A percentile compares a stretch with the other conserved stretches of the same genome.
Evolutionary conservation across 1,140 invertebrate genomes (phyloP).

Genomic region (Babylonia areolata): DNA sequence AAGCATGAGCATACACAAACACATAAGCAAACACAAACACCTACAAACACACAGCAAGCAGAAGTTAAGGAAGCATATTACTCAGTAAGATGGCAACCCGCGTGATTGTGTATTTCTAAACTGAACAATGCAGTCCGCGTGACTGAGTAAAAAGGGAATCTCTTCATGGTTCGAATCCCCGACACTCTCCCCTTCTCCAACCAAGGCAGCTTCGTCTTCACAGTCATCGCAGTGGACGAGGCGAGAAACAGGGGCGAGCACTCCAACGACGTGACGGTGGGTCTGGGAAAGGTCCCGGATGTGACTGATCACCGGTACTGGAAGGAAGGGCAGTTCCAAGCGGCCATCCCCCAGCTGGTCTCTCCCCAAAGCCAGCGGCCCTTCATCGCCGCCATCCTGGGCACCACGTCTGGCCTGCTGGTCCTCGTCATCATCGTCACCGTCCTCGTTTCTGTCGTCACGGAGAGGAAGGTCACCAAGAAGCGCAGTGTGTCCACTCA

Average conservation of each 20-base stretch:
- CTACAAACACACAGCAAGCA: too few relatives aligned
- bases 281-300: slow-evolving; percentile 47
- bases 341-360: not conserved
- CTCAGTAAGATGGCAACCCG: too few relatives aligned
- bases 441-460: not conserved
- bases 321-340: not conserved
- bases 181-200: slow-evolving; percentile 28
- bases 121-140: too few relatives aligned
- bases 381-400: slow-evolving; percentile 39
- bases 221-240: slow-evolving; percentile 77
- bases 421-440: slow-evolving; percentile 31
- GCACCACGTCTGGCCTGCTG: slow-evolving; percentile 30
- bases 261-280: slow-evolving; percentile 78
- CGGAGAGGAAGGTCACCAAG: not conserved
- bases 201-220: slow-evolving; percentile 74
- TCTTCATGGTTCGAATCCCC: slow-evolving; percentile 36
- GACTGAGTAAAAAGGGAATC: too few relatives aligned
- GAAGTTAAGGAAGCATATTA: too few relatives aligned
- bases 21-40: too few relatives aligned
- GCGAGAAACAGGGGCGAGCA: slow-evolving; percentile 75
- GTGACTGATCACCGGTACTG: slow-evolving; percentile 38
- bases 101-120: too few relatives aligned
- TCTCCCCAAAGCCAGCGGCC: slow-evolving; percentile 29
- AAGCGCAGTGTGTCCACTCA: not conserved
- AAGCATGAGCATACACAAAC: too few relatives aligned